Percentiles rank a stretch among this genome's conserved stretches.
phyloP scores from a whole-genome alignment of 2,888 invertebrate genomes.

The Nemapogon koenigi region DNA sequence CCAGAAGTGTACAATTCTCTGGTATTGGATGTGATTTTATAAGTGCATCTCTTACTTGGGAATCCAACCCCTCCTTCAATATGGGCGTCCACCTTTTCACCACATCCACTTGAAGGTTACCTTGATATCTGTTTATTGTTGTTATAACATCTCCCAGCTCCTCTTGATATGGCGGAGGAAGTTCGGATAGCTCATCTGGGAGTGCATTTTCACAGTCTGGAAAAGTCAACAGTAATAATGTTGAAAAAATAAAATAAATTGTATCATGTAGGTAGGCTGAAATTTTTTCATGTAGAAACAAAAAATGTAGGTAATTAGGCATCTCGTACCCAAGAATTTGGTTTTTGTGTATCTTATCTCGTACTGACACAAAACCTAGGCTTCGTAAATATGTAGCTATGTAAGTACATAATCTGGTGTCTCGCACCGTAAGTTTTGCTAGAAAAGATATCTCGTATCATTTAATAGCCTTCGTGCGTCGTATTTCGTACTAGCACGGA shows the following conservation, averaged over 20 bases:
- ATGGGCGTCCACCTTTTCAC: not conserved
- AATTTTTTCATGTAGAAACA: not conserved
- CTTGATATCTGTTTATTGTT: not conserved
- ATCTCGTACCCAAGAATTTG: not conserved
- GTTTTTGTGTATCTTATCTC: not conserved
- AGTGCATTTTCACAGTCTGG: no score
- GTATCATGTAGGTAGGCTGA: no score
- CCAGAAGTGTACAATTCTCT: conserved; percentile 7
- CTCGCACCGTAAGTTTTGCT: no score
- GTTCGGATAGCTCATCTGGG: not conserved
- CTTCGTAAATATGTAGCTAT: not conserved
- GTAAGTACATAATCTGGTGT: not conserved
- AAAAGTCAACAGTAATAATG: no score
- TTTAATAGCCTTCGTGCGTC: no score
- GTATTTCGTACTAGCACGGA: no score
- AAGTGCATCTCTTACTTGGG: no score
- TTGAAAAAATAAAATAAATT: no score
- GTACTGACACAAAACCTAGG: not conserved
- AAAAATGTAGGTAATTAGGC: not conserved
- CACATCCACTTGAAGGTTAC: not conserved
- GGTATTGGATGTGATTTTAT: not conserved
- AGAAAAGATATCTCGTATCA: no score
- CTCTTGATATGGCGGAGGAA: not conserved
- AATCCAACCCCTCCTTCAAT: conserved; percentile 1
- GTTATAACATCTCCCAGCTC: not conserved